These are phyloP conservation scores for Talpa occidentalis DNA, from an alignment of 2,113 vertebrate species.

Conservation along the genomic window DNA sequence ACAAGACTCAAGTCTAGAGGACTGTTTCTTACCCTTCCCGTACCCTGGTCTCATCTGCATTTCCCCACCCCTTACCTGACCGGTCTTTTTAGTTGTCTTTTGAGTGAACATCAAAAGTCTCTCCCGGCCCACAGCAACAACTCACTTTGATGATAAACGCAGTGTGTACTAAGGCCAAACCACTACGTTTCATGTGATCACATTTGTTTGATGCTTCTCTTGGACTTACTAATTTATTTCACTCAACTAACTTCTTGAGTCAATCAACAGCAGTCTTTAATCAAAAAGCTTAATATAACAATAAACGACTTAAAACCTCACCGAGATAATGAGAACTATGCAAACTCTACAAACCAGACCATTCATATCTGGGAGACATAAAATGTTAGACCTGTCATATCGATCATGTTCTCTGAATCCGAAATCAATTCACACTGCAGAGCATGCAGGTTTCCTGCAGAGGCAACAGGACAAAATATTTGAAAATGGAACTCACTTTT, in stretches of 20 bases:
- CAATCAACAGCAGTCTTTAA: slow-evolving; percentile 25
- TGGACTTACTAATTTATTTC: background rate
- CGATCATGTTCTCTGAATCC: background rate
- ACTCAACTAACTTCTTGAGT: slow-evolving; percentile 27
- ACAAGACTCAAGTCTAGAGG: background rate
- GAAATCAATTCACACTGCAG: background rate
- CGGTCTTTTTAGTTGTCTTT: background rate
- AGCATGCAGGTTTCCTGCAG: background rate
- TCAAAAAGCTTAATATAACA: background rate
- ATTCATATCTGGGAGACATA: background rate
- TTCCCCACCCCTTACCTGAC: background rate
- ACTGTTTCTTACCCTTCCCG: background rate
- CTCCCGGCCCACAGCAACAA: background rate
- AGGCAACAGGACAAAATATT: background rate
- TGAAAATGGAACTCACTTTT: slow-evolving; percentile 8
- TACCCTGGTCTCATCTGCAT: background rate
- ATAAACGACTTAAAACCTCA: slow-evolving; percentile 6
- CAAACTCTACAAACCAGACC: background rate
- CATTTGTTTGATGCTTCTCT: background rate
- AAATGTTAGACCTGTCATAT: background rate
- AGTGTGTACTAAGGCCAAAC: background rate
- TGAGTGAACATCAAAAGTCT: slow-evolving; percentile 51
- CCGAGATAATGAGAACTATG: background rate
- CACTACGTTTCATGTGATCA: background rate
- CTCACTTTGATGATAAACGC: background rate